Evolutionary conservation across 2,888 invertebrate genomes (phyloP), one percentile per base, ranked within the genome.

Genomic region (Tholera decimalis): DNA sequence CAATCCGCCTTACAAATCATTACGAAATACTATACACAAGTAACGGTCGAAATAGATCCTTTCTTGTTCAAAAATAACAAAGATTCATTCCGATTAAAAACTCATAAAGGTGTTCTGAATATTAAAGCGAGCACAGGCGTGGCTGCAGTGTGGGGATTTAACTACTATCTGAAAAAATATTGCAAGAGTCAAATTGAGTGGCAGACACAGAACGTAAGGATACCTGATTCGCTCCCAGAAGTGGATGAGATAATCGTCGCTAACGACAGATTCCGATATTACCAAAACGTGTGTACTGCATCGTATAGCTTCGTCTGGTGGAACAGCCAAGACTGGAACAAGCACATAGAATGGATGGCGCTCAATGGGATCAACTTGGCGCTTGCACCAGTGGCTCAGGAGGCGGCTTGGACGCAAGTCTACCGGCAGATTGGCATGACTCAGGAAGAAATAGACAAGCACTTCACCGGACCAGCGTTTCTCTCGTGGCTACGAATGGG

Each of bases 401-500:
- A 99, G 92, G 97, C 97, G 0, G 97, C 99, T 41, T 99, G 99
- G 98, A 91, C 96, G 46, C 96, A 97, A 80, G 97, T 99, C 11
- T 99, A 98, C 88, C 89, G 91, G 33, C 93, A 96, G 53, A 89
- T 99, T 55, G 98, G 98, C 20, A 96, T 99, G 76, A 97, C 96
- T 0, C 91, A 96, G 20, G 91, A 96, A 0, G 99, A 99, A 85
- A 97, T 99, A 33, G 95, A 97, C 76, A 96, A 96, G 22, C 98
- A 98, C 90, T 98, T 99, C 87, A 96, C 98, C 1, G 99, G 99
- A 0, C 98, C 99, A 0, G 99, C 98, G 0, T 99, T 99, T 91
- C 96, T 99, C 26, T 98, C 99, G 20, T 99, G 99, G 99, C 96
- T 97, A 28, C 96, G 99, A 84, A 99, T 99, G 99, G 99, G 99